Conservation (phyloP, 2,113 vertebrate genomes). For the Triplophysa tibetana region DNA sequence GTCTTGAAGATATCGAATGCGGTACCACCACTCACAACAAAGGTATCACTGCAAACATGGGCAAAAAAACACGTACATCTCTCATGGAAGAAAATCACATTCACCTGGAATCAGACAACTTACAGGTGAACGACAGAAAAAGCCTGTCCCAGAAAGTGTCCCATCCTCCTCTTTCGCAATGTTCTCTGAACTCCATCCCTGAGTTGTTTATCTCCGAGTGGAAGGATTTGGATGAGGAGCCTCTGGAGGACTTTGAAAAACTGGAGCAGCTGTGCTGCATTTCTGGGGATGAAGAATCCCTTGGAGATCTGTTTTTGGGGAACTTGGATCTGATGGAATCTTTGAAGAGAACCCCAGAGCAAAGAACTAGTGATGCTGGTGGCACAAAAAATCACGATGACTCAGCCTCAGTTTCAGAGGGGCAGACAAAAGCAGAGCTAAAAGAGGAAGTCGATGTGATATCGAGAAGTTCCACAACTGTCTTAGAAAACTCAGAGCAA, state of each 20-base stretch:
- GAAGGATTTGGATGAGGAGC: slow-evolving; percentile 78
- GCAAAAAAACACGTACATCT: slow-evolving; percentile 54
- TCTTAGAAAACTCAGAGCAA: slow-evolving; percentile 33
- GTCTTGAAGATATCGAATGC: slow-evolving; percentile 15
- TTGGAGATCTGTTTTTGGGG: slow-evolving; percentile 73
- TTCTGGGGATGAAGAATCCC: slow-evolving; percentile 73
- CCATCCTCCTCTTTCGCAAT: slow-evolving; percentile 55
- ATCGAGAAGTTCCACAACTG: slow-evolving; percentile 41
- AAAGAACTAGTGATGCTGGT: slow-evolving; percentile 45
- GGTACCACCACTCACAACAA: slow-evolving; percentile 62
- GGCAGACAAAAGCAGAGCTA: slow-evolving; percentile 43
- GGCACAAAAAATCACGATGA: slow-evolving; percentile 31
- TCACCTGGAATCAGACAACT: slow-evolving; percentile 46
- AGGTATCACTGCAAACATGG: slow-evolving; percentile 69
- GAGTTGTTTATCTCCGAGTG: slow-evolving; percentile 78
- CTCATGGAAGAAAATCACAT: slow-evolving; percentile 50
- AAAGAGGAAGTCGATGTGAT: slow-evolving; percentile 48
- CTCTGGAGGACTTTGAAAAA: slow-evolving; percentile 80
- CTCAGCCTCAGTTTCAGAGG: slow-evolving; percentile 43
- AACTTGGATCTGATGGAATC: slow-evolving; percentile 76
- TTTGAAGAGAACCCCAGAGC: slow-evolving; percentile 72
- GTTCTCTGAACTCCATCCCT: slow-evolving; percentile 69
- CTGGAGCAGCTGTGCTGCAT: slow-evolving; percentile 77
- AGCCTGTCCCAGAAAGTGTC: slow-evolving; percentile 55
- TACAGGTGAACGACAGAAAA: slow-evolving; percentile 55